Base-by-base conservation (phyloP, 2,113 vertebrate species). In the Hemicordylus capensis region DNA sequence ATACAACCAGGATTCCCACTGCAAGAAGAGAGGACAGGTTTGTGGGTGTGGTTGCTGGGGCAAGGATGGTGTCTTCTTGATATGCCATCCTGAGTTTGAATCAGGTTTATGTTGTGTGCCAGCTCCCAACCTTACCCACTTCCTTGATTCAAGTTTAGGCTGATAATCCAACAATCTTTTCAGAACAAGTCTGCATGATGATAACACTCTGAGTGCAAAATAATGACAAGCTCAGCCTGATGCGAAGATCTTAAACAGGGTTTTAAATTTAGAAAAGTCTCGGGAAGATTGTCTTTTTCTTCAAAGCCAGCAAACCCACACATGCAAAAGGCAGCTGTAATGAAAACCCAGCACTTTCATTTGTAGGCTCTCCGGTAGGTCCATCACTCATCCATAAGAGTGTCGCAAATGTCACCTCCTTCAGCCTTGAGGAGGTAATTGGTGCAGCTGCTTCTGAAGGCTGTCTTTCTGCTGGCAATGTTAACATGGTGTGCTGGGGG, bases 361-460 rank as follows among this genome's bases (percentile, higher is more conserved):
- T 94, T 92, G 87, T 90, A 87, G 86, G 85, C 95, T 94, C 87
- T 1, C 94, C 89, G 91, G 96, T 88, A 88, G 94, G 93, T 94
- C 93, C 76, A 46, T 92, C 90, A 88, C 86, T 93, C 93, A 91
- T 92, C 92, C 74, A 84, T 92, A 92, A 93, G 87, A 92, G 76
- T 89, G 90, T 90, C 94, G 76, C 88, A 1, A 6, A 85, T 94
- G 92, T 93, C 92, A 94, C 84, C 91, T 11, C 86, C 87, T 89
- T 85, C 81, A 87, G 95, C 82, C 90, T 92, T 73, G 76, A 89
- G 87, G 90, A 90, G 91, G 89, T 95, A 93, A 96, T 88, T 92
- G 94, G 89, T 76, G 87, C 95, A 96, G 95, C 95, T 96, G 95
- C 70, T 89, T 80, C 86, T 90, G 87, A 93, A 88, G 78, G 85